These are phyloP conservation scores for Enhydra lutris DNA, from an alignment of 2,113 vertebrate species.

Conservation along the genomic window DNA sequence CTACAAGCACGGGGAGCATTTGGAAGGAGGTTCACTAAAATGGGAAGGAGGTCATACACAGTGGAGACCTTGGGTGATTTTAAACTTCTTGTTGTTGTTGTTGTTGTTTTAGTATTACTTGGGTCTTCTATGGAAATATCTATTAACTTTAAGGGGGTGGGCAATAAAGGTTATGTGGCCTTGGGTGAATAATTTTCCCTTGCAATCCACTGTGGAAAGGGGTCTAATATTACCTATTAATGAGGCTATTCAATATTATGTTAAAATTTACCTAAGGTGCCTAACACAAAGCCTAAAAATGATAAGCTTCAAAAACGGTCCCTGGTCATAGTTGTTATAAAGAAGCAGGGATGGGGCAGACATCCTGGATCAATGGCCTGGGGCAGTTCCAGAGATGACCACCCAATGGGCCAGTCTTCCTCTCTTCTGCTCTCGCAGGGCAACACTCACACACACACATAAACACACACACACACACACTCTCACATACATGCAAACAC, in stretches of 20 bases:
- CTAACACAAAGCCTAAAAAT: neutral
- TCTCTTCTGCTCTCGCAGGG: neutral
- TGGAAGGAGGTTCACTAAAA: neutral
- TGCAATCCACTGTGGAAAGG: neutral
- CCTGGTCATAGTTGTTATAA: neutral
- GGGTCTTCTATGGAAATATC: neutral
- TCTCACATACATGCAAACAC: too few relatives aligned
- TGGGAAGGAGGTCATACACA: neutral
- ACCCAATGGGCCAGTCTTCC: neutral
- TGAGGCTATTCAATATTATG: neutral
- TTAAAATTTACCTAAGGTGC: neutral
- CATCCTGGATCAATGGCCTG: neutral
- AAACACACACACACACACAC: neutral
- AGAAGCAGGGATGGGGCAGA: neutral
- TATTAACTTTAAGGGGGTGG: neutral
- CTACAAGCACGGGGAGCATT: neutral
- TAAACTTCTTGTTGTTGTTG: neutral
- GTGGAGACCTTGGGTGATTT: neutral
- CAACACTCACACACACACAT: rapidly evolving
- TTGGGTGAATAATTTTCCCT: neutral
- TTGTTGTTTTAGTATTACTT: neutral
- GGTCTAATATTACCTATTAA: neutral
- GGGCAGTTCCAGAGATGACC: neutral
- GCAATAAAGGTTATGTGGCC: neutral
- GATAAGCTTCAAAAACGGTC: neutral